Percentiles rank a stretch among this genome's conserved stretches.
Conservation (phyloP, 2,888 invertebrate genomes). For the Ceramica pisi region DNA sequence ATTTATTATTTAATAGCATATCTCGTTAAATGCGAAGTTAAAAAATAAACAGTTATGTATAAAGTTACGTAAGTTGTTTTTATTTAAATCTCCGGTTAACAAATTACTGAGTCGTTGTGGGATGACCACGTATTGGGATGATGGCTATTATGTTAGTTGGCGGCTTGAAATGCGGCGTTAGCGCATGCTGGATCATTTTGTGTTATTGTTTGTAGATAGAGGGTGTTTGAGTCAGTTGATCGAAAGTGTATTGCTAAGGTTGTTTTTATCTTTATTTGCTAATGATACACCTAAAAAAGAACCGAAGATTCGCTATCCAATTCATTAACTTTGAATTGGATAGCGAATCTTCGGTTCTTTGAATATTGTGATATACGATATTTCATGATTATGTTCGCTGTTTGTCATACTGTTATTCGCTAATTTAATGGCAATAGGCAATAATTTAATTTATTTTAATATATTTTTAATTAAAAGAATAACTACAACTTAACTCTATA, state of each 20-base stretch:
- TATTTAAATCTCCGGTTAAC: constrained; percentile 79
- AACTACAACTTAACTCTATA: constrained; percentile 5
- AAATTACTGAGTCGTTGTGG: constrained; percentile 76
- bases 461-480: constrained; percentile 4
- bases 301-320: neutral
- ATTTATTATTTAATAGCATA: constrained; percentile 66
- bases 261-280: neutral
- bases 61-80: constrained; percentile 73
- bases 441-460: neutral
- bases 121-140: constrained; percentile 69
- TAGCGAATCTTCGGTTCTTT: too few species aligned
- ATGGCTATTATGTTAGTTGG: constrained; percentile 69
- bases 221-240: constrained; percentile 34
- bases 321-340: too few species aligned
- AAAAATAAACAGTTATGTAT: constrained; percentile 66
- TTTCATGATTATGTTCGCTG: neutral
- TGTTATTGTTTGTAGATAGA: constrained; percentile 11
- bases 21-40: constrained; percentile 53
- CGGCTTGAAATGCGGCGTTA: constrained; percentile 52
- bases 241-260: too few species aligned
- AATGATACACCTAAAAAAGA: neutral
- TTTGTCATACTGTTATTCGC: neutral
- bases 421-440: neutral
- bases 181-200: constrained; percentile 12
- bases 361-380: neutral